Conservation (phyloP, 1,140 invertebrate genomes). For the Tribolium madens region DNA sequence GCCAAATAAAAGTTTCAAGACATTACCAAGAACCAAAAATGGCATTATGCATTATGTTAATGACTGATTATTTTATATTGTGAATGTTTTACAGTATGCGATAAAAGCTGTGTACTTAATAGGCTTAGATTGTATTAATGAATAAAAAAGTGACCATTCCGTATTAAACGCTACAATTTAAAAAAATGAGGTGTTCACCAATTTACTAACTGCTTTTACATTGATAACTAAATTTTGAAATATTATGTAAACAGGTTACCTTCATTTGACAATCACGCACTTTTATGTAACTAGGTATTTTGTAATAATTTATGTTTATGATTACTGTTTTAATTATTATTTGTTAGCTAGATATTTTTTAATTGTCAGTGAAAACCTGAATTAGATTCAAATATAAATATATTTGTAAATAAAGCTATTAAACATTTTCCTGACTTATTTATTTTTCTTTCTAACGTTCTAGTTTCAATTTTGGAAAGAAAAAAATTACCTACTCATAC, state of each 20-base stretch:
- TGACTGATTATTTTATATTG: conserved; percentile 27
- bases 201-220: background rate
- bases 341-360: background rate
- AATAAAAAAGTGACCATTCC: background rate
- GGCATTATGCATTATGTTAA: conserved; percentile 4
- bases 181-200: background rate
- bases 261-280: background rate
- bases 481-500: no score
- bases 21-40: conserved; percentile 21
- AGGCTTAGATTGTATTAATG: background rate
- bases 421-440: background rate
- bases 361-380: background rate
- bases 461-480: background rate
- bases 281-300: background rate
- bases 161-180: background rate
- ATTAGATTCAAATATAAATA: background rate
- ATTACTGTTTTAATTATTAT: background rate
- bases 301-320: background rate
- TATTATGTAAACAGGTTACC: background rate
- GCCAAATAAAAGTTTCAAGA: conserved; percentile 11
- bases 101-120: background rate
- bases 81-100: conserved; percentile 1
- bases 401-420: background rate
- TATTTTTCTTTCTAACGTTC: background rate
- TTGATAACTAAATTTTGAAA: background rate